Evolutionary conservation across 2,113 vertebrate species (phyloP).

Genomic region (Protobothrops flavoviridis): DNA sequence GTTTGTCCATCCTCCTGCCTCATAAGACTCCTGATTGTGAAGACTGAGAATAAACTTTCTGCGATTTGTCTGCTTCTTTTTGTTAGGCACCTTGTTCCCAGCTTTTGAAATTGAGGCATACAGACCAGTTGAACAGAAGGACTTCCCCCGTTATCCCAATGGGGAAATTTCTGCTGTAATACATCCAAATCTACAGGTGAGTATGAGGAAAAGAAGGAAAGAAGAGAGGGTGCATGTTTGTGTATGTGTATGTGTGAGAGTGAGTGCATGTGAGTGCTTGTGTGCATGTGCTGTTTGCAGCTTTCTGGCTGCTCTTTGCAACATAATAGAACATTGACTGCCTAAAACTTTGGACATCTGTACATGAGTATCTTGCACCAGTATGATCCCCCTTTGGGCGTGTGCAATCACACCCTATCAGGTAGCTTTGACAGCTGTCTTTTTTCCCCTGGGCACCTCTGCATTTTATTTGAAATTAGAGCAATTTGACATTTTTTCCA

Average conservation of each 20-base stretch:
- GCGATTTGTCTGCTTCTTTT: neutral
- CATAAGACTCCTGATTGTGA: neutral
- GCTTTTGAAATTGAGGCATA: slow-evolving; percentile 74
- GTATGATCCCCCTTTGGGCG: neutral
- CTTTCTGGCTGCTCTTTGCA: neutral
- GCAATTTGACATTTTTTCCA: neutral
- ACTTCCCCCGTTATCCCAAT: slow-evolving; percentile 75
- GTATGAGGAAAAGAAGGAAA: neutral
- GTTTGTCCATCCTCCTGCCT: neutral
- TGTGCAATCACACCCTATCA: neutral
- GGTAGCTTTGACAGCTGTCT: neutral
- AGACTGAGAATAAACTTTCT: neutral
- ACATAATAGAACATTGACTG: neutral
- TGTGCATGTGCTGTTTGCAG: neutral
- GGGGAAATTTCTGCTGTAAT: slow-evolving; percentile 69
- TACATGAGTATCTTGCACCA: neutral
- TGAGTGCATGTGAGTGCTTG: neutral
- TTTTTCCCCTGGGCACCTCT: neutral
- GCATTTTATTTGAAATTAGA: neutral
- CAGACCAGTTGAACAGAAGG: slow-evolving; percentile 24
- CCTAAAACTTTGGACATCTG: neutral
- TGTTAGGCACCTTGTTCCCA: slow-evolving; percentile 69
- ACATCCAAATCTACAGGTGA: slow-evolving; percentile 76
- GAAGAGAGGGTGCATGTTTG: neutral
- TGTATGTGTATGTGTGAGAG: neutral